These are phyloP conservation scores for Myotis brandtii DNA, from an alignment of 2,113 vertebrate species.

Conservation along the genomic window DNA sequence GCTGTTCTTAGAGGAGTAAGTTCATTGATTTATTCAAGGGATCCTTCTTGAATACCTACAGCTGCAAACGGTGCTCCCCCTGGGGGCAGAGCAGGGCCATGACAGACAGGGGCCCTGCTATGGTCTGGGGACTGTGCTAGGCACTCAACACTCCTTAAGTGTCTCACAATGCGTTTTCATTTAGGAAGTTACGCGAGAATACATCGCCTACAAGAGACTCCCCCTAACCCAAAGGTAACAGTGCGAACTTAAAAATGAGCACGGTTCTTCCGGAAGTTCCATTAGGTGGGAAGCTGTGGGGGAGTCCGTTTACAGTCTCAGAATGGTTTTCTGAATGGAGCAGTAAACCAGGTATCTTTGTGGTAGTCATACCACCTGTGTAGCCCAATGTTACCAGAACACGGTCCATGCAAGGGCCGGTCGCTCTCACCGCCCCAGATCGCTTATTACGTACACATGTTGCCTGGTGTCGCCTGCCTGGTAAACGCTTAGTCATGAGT, in stretches of 20 bases:
- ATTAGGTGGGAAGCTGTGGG: background rate
- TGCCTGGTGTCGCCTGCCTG: background rate
- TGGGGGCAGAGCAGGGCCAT: background rate
- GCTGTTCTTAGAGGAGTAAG: background rate
- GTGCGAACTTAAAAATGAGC: slow-evolving; percentile 1
- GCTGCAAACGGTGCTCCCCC: background rate
- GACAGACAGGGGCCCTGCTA: background rate
- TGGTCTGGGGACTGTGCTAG: background rate
- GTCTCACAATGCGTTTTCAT: background rate
- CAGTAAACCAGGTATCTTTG: background rate
- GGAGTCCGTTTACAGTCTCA: background rate
- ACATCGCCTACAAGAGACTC: background rate
- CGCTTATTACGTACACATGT: background rate
- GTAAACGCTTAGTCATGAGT: background rate
- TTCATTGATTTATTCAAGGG: background rate
- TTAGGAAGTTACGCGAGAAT: background rate
- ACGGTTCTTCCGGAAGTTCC: background rate
- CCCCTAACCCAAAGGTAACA: background rate
- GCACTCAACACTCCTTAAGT: background rate
- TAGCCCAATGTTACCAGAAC: background rate
- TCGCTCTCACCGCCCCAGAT: background rate
- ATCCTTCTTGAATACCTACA: background rate
- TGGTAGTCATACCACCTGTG: background rate
- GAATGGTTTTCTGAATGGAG: slow-evolving; percentile 39
- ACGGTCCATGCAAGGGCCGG: background rate